Evolutionary conservation across 2,797 vertebrate genomes (phyloP), one percentile per base, ranked within the genome.

Genomic region (Poecilia gillii): DNA sequence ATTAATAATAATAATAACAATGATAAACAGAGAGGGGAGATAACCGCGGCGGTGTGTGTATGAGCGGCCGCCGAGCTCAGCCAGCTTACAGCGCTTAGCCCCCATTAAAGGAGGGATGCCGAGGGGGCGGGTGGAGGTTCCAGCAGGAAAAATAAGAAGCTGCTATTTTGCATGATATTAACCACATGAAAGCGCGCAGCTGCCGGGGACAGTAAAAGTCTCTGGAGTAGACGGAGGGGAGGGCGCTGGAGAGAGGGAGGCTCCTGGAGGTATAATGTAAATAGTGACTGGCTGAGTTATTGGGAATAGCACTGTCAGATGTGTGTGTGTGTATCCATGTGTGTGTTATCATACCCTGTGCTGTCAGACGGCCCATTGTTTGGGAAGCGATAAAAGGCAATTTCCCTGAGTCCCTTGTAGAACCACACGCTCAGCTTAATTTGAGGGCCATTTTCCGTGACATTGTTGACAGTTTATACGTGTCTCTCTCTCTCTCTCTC

Each of bases 81-180:
- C 92, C 90, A 90, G 95, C 95, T 96, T 96, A 96, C 94, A 94
- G 93, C 87, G 93, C 95, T 96, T 94, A 94, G 94, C 91, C 90
- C 92, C 92, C 93, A 94, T 93, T 95, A 94, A 92, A 94, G 93
- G 89, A 71, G 87, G 87, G 91, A 87, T 83, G 92, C 49, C 83
- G 76, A 78, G 92, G 83, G 82, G 84, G 39, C 28, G 23, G n/a
- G 75, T 1, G 75, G 76, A 76, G 57, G 47, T 33, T 51, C 36
- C 18, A 74, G 89, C 87, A 85, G 91, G 89, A 91, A 92, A 92
- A 90, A 93, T 92, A 93, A 93, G 93, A 93, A 92, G 93, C 94
- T 91, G 93, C 95, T 96, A 94, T 96, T 96, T 96, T 95, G 95
- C 95, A 95, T 96, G 93, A 94, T 96, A 95, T 96, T 96, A 96